A percentile compares a stretch with the other conserved stretches of the same genome.
Evolutionary conservation across 2,113 vertebrate species (phyloP).

Genomic region (Recurvirostra avosetta): DNA sequence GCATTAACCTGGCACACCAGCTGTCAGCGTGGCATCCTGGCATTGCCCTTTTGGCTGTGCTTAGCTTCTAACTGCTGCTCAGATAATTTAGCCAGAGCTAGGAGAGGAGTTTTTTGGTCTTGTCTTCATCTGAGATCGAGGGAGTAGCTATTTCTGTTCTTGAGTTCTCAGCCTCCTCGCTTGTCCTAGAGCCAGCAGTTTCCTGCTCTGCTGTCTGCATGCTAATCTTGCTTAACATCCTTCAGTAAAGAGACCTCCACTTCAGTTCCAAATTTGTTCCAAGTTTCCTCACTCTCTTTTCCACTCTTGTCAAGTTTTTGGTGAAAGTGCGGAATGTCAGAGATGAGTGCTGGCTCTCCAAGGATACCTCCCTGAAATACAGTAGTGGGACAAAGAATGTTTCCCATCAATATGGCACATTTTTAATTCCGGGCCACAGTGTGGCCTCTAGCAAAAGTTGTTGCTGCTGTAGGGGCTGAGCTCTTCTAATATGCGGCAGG

Average conservation of each 20-base stretch:
- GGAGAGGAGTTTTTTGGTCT: neutral
- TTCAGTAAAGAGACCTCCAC: neutral
- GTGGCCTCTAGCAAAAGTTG: neutral
- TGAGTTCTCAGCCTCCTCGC: neutral
- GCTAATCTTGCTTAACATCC: neutral
- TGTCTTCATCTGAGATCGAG: neutral
- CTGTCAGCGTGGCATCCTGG: neutral
- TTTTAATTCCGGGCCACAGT: neutral
- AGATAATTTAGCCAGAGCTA: neutral
- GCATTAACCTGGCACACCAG: neutral
- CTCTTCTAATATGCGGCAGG: neutral
- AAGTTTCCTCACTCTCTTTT: neutral
- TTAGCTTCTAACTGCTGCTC: neutral
- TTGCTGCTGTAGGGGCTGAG: neutral
- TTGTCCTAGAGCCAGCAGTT: neutral
- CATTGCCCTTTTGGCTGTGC: neutral
- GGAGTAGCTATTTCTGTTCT: neutral
- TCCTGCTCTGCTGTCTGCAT: neutral
- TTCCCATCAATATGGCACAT: rapidly evolving
- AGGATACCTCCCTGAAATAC: neutral
- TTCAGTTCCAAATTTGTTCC: neutral
- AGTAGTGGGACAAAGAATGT: neutral
- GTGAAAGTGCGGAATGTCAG: neutral
- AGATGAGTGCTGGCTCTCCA: neutral
- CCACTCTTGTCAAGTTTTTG: neutral